A percentile compares a stretch with the other conserved stretches of the same genome.
Evolutionary conservation across 2,113 vertebrate species (phyloP).

Genomic region (Neogale vison): DNA sequence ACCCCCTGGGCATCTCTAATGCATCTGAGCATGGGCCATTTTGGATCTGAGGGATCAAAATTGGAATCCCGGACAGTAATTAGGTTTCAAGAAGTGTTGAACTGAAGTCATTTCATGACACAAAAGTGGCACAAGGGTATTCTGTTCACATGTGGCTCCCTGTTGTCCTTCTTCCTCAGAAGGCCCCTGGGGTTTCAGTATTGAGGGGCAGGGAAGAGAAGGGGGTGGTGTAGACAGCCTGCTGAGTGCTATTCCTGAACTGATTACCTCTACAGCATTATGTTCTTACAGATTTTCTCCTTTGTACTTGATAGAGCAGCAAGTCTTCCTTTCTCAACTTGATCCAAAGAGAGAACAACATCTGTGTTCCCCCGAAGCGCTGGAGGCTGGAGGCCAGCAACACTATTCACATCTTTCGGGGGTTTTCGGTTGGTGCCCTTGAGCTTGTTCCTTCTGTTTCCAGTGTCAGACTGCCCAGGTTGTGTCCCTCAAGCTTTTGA

Average conservation of each 20-base stretch:
- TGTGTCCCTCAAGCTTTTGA: conserved; percentile 13
- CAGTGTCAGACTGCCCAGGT: neutral
- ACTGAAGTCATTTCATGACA: neutral
- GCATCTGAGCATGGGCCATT: neutral
- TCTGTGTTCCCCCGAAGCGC: neutral
- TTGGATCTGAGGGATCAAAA: neutral
- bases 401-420: neutral
- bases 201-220: neutral
- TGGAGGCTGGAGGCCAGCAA: neutral
- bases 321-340: neutral
- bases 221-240: neutral
- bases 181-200: neutral
- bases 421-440: neutral
- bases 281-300: neutral
- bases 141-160: neutral
- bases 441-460: neutral
- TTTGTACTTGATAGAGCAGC: neutral
- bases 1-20: neutral
- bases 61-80: neutral
- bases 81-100: neutral
- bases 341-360: neutral
- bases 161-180: neutral
- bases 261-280: neutral
- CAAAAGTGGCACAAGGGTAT: neutral
- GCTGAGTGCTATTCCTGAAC: neutral